Evolutionary conservation across 2,113 vertebrate genomes (phyloP).

Genomic region (Struthio camelus): DNA sequence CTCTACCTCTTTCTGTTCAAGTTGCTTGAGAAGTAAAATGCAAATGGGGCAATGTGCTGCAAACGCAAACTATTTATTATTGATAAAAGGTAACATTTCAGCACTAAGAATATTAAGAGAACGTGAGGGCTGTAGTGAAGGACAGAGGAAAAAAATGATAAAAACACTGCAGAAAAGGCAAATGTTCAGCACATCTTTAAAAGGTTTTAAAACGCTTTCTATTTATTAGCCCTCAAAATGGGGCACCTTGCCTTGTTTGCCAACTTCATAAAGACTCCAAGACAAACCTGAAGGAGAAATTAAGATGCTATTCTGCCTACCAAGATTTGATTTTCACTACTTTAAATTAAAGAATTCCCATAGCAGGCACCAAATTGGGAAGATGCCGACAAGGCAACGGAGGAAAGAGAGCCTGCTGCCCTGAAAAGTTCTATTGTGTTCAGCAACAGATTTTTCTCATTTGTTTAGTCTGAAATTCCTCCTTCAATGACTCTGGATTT

Average conservation of each 20-base stretch:
- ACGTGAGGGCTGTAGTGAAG: background rate
- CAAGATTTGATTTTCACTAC: background rate
- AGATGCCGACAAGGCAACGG: background rate
- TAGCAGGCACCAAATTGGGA: accelerated
- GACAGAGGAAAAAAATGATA: background rate
- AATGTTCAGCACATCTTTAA: background rate
- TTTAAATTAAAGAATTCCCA: constrained; percentile 31
- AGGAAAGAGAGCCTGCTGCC: background rate
- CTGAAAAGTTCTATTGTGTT: constrained; percentile 59
- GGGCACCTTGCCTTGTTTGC: background rate
- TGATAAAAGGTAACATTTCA: constrained; percentile 42
- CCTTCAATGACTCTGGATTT: constrained; percentile 39
- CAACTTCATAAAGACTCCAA: constrained; percentile 7
- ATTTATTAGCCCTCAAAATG: background rate
- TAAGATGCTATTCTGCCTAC: background rate
- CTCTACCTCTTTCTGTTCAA: constrained; percentile 38
- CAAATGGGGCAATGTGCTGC: constrained; percentile 17
- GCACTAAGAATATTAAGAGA: background rate
- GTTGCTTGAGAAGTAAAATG: constrained; percentile 46
- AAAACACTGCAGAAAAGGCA: background rate
- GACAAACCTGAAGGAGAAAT: background rate
- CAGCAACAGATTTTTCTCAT: constrained; percentile 52
- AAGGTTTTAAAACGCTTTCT: background rate
- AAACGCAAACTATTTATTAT: constrained; percentile 17
- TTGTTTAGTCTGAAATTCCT: constrained; percentile 77